Evolutionary conservation across 2,888 invertebrate species (phyloP).

Genomic region (Sinhomidia bicolor): DNA sequence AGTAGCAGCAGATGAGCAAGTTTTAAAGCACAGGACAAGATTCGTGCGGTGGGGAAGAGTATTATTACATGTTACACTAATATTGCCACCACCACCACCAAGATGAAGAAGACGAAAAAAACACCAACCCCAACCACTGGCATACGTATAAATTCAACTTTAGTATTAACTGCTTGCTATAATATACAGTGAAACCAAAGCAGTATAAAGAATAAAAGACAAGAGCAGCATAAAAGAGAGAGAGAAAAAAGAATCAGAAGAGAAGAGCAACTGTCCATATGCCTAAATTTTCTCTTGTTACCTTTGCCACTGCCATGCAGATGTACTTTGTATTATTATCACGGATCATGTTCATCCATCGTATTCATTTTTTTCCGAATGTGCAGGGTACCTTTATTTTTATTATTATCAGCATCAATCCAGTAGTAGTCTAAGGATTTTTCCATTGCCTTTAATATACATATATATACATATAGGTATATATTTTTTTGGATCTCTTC

Average conservation of each 20-base stretch:
- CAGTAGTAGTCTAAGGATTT: neutral
- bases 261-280: constrained; percentile 66
- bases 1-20: constrained; percentile 43
- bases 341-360: constrained; percentile 1
- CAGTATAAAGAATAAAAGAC: neutral
- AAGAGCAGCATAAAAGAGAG: too few relatives aligned
- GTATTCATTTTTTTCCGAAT: neutral
- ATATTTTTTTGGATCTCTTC: constrained; percentile 44
- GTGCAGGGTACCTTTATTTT: constrained; percentile 22
- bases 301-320: neutral
- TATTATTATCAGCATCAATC: neutral
- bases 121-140: constrained; percentile 37
- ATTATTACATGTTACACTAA: neutral
- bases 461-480: too few relatives aligned
- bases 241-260: constrained; percentile 39
- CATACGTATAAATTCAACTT: neutral
- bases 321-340: constrained; percentile 38
- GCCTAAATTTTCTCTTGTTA: neutral
- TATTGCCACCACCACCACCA: neutral
- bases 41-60: neutral
- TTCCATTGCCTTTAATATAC: constrained; percentile 18
- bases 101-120: constrained; percentile 1
- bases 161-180: neutral
- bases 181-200: neutral
- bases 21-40: constrained; percentile 33